Percentiles rank a stretch among this genome's conserved stretches.
These are phyloP conservation scores for Pseudorasbora parva DNA, from an alignment of 2,113 vertebrate genomes.

Conservation along the genomic window DNA sequence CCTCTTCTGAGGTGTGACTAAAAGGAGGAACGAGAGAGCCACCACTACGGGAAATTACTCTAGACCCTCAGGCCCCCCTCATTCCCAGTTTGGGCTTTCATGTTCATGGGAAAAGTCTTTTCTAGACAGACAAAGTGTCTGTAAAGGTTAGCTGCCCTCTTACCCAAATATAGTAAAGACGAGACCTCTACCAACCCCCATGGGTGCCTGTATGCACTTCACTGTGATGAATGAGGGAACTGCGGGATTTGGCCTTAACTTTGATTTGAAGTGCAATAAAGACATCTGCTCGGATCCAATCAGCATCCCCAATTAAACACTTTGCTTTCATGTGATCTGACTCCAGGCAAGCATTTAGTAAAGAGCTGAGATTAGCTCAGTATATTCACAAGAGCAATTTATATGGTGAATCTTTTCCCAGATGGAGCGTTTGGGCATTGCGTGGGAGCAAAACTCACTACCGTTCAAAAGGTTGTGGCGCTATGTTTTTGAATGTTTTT, in stretches of 20 bases:
- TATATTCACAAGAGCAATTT: neutral
- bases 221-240: neutral
- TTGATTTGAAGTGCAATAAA: neutral
- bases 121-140: conserved; percentile 39
- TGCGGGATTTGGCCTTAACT: neutral
- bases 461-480: neutral
- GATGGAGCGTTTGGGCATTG: neutral
- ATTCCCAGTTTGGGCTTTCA: conserved; percentile 55
- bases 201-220: neutral
- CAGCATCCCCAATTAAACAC: neutral
- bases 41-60: conserved; percentile 45
- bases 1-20: conserved; percentile 52
- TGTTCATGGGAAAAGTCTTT: conserved; percentile 57
- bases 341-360: neutral
- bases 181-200: neutral
- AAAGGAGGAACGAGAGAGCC: conserved; percentile 35
- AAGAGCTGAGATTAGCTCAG: neutral
- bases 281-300: neutral
- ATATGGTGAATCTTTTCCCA: neutral
- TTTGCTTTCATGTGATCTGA: neutral
- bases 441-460: neutral
- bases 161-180: conserved; percentile 15
- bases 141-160: conserved; percentile 6
- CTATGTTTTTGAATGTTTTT: neutral
- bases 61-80: conserved; percentile 35